Base-by-base conservation (phyloP, 2,888 invertebrate species). In the Agrotis segetum region DNA sequence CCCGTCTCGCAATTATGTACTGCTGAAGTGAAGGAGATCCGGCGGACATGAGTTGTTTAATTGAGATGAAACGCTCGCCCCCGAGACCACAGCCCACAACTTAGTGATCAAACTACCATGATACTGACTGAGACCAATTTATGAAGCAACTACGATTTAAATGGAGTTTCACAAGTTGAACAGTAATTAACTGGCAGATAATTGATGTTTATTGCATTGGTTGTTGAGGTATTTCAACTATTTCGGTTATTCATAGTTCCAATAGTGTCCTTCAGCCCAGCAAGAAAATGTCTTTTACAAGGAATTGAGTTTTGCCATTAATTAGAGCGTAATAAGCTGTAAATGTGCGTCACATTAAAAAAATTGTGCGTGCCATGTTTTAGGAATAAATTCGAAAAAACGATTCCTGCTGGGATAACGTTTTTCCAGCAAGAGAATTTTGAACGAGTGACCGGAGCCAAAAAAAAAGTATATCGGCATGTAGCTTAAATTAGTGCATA, bases 11-110 rank as follows among this genome's bases (percentile, higher is more conserved):
- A 85, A 85, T 87, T 85, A 84, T 81, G 71, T 68, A 66, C 66
- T 64, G 64, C 71, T 68, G 67, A 73, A 77, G 77, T 82, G 82
- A 76, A 47, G 61, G 68, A 62, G 68, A 67, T 71, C 53, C 63
- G 78, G 84, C 83, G 85, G 84, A 85, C 87, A 83, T 81, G 88
- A 91, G 85, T 89, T 86, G 89, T 89, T 89, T 89, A 92, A 92
- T 92, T 91, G 90, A 90, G 92, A 92, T 90, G 92, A 92, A 92
- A 90, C 86, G 82, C 84, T 74, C 76, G 66, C 91, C 89, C 90
- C 55, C n/a, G 90, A 85, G 91, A 86, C 86, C 79, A 71, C 76
- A 69, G 58, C 67, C 74, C 65, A 61, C 85, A 87, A 87, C 85
- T 88, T 86, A 79, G 82, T 88, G 88, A 91, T 91, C 89, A 90